phyloP scores from a whole-genome alignment of 2,888 invertebrate genomes.

The Torymus auratus region DNA sequence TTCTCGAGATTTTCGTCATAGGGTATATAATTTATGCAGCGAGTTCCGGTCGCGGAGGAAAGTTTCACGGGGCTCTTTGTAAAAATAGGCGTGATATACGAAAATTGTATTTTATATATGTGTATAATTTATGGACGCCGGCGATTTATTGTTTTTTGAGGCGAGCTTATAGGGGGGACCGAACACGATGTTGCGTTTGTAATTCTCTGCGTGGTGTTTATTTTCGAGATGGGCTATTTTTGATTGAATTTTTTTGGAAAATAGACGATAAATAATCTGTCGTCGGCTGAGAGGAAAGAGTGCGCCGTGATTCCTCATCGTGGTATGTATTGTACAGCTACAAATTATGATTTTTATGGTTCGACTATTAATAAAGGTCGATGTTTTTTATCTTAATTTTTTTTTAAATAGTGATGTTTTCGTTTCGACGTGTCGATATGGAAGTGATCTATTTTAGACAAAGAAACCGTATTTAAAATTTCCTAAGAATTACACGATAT shows the following conservation, averaged over 20 bases:
- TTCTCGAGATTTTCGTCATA: too few relatives aligned
- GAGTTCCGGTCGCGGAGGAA: too few relatives aligned
- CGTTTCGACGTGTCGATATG: too few relatives aligned
- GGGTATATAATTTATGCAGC: too few relatives aligned
- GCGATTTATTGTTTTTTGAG: neutral
- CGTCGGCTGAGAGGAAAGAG: neutral
- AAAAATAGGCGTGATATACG: neutral
- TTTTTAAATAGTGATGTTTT: too few relatives aligned
- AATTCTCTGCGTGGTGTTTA: slow-evolving; percentile 10
- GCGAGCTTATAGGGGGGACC: too few relatives aligned
- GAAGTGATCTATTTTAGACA: too few relatives aligned
- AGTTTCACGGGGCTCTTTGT: too few relatives aligned
- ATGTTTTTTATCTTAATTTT: slow-evolving; percentile 19
- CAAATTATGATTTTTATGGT: slow-evolving; percentile 29
- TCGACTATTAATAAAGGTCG: neutral
- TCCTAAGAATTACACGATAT: too few relatives aligned
- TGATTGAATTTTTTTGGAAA: slow-evolving; percentile 21
- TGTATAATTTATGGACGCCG: slow-evolving; percentile 48
- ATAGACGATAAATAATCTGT: slow-evolving; percentile 22
- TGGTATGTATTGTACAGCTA: neutral
- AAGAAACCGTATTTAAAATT: too few relatives aligned
- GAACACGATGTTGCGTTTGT: too few relatives aligned
- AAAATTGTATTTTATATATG: slow-evolving; percentile 25
- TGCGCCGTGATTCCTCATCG: neutral
- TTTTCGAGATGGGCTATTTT: slow-evolving; percentile 35